These are phyloP conservation scores for Thelaira solivaga DNA, from an alignment of 2,888 invertebrate genomes.

Conservation along the genomic window DNA sequence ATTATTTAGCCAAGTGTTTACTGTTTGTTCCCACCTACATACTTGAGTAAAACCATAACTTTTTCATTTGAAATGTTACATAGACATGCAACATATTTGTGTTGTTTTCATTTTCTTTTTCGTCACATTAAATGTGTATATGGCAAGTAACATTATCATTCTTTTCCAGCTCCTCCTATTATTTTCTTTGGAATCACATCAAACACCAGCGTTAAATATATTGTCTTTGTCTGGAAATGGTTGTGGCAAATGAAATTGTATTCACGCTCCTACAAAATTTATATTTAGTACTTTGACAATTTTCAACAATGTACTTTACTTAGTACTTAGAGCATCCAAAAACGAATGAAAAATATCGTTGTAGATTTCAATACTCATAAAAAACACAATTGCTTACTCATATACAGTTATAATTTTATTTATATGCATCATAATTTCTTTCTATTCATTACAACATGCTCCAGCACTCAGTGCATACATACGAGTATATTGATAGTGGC, in stretches of 20 bases:
- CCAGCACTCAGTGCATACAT: not conserved
- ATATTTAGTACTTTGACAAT: not conserved
- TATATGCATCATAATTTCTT: constrained; percentile 10
- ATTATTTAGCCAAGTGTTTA: not conserved
- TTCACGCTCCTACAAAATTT: not conserved
- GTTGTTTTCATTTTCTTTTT: not conserved
- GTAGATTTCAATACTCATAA: constrained; percentile 6
- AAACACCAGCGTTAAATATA: not conserved
- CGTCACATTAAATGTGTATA: constrained; percentile 6
- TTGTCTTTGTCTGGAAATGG: constrained; percentile 24
- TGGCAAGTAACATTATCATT: constrained; percentile 12
- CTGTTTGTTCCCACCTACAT: not conserved
- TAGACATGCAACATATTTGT: constrained; percentile 3
- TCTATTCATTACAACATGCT: not conserved
- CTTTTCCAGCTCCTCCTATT: no score
- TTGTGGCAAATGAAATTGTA: constrained; percentile 35
- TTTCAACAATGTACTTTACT: constrained; percentile 43
- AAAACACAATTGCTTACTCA: constrained; percentile 2
- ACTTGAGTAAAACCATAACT: constrained; percentile 18
- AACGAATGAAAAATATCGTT: constrained; percentile 9
- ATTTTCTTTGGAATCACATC: not conserved
- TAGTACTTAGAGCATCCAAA: constrained; percentile 40
- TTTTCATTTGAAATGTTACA: constrained; percentile 11
- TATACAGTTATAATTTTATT: not conserved
- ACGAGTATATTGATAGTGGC: not conserved